Conservation (phyloP, 2,888 invertebrate genomes). For the Protophormia terraenovae region DNA sequence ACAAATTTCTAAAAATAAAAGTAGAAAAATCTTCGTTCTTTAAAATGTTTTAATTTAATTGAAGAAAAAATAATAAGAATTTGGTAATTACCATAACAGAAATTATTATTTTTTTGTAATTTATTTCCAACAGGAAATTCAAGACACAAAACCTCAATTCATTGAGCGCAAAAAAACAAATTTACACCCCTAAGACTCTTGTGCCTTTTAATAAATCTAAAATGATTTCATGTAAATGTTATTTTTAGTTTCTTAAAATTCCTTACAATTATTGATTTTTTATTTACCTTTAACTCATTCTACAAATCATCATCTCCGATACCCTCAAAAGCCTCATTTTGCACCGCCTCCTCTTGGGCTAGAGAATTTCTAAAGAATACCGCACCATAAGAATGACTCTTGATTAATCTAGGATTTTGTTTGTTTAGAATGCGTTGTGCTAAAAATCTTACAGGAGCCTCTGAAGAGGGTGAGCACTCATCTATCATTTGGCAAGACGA, state of each 20-base stretch:
- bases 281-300: conserved; percentile 65
- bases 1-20: too few species aligned
- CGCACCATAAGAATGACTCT: conserved; percentile 80
- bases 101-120: too few species aligned
- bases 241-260: not conserved
- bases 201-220: not conserved
- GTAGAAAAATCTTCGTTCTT: too few species aligned
- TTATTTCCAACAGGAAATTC: too few species aligned
- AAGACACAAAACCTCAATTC: too few species aligned
- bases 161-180: too few species aligned
- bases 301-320: conserved; percentile 97
- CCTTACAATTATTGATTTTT: not conserved
- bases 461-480: conserved; percentile 66
- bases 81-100: too few species aligned
- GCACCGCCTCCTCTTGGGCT: conserved; percentile 87
- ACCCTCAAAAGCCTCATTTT: conserved; percentile 96
- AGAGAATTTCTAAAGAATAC: conserved; percentile 85
- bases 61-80: too few species aligned
- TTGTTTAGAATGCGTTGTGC: conserved; percentile 86
- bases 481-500: conserved; percentile 68
- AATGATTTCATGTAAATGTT: not conserved
- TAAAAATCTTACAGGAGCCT: conserved; percentile 82
- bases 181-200: not conserved
- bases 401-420: conserved; percentile 83
- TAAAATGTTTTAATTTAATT: too few species aligned